phyloP scores from a whole-genome alignment of 2,797 vertebrate species.

The Cynopterus sphinx region DNA sequence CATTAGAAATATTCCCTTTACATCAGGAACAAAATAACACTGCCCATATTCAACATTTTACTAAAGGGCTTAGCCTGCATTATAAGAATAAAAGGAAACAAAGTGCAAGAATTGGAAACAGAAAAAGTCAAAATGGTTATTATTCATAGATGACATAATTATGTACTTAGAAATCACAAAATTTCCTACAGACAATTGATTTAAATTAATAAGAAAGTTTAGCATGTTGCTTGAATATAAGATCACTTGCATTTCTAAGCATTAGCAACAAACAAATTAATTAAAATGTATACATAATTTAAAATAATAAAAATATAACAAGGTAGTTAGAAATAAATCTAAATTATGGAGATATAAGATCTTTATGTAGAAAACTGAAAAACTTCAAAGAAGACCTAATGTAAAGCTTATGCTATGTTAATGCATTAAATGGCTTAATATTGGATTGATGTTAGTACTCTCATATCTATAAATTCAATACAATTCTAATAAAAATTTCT shows the following conservation, averaged over 20 bases:
- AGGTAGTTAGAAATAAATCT: neutral
- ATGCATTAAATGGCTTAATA: neutral
- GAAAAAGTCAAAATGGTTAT: neutral
- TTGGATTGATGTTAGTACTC: neutral
- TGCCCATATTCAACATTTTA: neutral
- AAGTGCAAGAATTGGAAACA: slow-evolving; percentile 1
- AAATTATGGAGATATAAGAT: neutral
- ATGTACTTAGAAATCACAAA: slow-evolving; percentile 14
- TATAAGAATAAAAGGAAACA: neutral
- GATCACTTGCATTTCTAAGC: neutral
- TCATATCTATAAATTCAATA: neutral
- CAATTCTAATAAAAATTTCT: neutral
- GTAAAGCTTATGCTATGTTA: neutral
- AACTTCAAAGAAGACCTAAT: neutral
- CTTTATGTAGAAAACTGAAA: neutral
- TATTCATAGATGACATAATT: neutral
- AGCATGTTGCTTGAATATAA: neutral
- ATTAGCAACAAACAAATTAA: neutral
- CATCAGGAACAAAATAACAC: neutral
- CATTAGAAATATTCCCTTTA: neutral
- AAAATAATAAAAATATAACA: neutral
- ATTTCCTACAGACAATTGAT: neutral
- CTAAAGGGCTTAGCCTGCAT: neutral
- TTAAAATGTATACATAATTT: neutral
- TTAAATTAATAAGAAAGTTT: slow-evolving; percentile 10